Evolutionary conservation across 1,140 invertebrate genomes (phyloP).

Genomic region (Cotesia glomerata): DNA sequence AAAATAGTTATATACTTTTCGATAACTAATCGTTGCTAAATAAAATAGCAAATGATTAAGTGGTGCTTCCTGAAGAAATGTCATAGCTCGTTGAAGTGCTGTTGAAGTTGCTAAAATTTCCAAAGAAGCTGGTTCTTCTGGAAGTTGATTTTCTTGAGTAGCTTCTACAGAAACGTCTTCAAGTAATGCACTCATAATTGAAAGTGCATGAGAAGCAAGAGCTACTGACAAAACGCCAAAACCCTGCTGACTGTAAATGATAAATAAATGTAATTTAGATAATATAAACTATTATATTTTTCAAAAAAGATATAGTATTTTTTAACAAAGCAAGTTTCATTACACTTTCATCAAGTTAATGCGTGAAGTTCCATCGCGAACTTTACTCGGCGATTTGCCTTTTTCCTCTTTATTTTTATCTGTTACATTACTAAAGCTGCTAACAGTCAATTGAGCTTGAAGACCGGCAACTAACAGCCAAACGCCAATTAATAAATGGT

Average conservation of each 20-base stretch:
- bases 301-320: slow-evolving; percentile 6
- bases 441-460: slow-evolving; percentile 72
- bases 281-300: slow-evolving; percentile 13
- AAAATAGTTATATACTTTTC: slow-evolving; percentile 68
- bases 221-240: slow-evolving; percentile 84
- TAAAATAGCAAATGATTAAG: slow-evolving; percentile 84
- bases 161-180: slow-evolving; percentile 68
- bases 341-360: slow-evolving; percentile 77
- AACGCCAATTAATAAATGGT: slow-evolving; percentile 84
- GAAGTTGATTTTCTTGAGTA: slow-evolving; percentile 44
- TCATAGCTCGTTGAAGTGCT: slow-evolving; percentile 72
- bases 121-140: slow-evolving; percentile 65
- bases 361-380: slow-evolving; percentile 64
- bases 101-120: slow-evolving; percentile 68
- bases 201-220: slow-evolving; percentile 75
- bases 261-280: slow-evolving; percentile 18
- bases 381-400: slow-evolving; percentile 72
- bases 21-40: slow-evolving; percentile 85
- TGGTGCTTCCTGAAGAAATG: slow-evolving; percentile 71
- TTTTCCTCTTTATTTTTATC: slow-evolving; percentile 71
- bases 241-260: slow-evolving; percentile 70
- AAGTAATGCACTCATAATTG: slow-evolving; percentile 66
- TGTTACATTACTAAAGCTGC: slow-evolving; percentile 60
- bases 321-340: slow-evolving; percentile 43
- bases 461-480: slow-evolving; percentile 87